These are phyloP conservation scores for Acleris literana DNA, from an alignment of 2,888 invertebrate genomes.

Conservation along the genomic window DNA sequence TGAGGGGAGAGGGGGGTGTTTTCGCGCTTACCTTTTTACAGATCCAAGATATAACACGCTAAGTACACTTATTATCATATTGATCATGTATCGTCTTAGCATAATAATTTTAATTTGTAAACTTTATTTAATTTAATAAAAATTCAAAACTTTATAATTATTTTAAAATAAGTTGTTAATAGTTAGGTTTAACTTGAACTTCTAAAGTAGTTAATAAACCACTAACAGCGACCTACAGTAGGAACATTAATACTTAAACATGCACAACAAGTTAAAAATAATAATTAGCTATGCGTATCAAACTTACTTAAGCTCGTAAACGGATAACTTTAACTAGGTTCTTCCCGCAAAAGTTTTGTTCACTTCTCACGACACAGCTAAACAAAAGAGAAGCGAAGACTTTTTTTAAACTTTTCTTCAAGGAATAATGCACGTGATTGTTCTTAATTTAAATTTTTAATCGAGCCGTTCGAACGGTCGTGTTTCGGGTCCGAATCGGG, in stretches of 20 bases:
- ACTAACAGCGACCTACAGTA: too few species aligned
- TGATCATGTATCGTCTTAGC: too few species aligned
- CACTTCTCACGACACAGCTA: slow-evolving; percentile 35
- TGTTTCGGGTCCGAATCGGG: slow-evolving; percentile 57
- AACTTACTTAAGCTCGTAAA: slow-evolving; percentile 3
- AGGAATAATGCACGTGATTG: slow-evolving; percentile 9
- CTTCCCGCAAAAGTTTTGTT: slow-evolving; percentile 14
- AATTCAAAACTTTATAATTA: too few species aligned
- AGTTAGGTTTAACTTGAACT: too few species aligned
- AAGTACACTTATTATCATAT: too few species aligned
- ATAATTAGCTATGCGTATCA: not conserved
- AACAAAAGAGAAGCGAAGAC: slow-evolving; percentile 5
- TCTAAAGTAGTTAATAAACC: too few species aligned
- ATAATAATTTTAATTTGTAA: too few species aligned
- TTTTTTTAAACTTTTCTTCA: not conserved
- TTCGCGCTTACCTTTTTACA: too few species aligned
- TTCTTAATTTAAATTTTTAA: slow-evolving; percentile 43
- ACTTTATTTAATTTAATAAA: too few species aligned
- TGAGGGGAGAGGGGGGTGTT: too few species aligned
- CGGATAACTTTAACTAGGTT: slow-evolving; percentile 4
- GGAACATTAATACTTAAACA: not conserved
- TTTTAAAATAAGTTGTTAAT: too few species aligned
- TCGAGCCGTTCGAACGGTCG: slow-evolving; percentile 54
- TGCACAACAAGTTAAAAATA: not conserved
- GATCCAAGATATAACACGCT: too few species aligned